Base-by-base conservation (phyloP, 2,888 invertebrate species). In the Cephalotes varians region DNA sequence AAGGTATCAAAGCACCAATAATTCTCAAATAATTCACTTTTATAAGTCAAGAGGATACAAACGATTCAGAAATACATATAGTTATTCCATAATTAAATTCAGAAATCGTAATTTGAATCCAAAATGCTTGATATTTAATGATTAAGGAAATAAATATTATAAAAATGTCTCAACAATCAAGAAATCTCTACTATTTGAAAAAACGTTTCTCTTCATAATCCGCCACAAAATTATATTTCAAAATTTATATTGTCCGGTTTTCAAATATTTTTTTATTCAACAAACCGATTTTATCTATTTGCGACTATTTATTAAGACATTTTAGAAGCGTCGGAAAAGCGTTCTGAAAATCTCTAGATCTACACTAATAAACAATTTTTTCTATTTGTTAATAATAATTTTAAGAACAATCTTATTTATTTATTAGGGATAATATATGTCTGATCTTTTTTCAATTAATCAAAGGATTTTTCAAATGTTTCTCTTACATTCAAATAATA, bases 401-500 rank as follows among this genome's bases (percentile, higher is more conserved):
- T 60, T 62, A 15, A 37, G 0, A 37, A 2, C 15, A 21, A 67
- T 44, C n/a, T 54, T 28, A 31, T n/a, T 31, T 77, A n/a, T n/a
- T n/a, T n/a, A n/a, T 60, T 40, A 12, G 15, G 18, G 3, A 4
- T 10, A 31, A 21, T 47, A 40, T 10, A 18, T 2, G 2, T 37
- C 9, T 31, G 12, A 28, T 9, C 6, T n/a, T 31, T 54, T 54
- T 34, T 54, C 12, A 12, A 31, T 28, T 21, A 44, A 15, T 21
- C 34, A 54, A 10, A 54, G 5, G 5, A 34, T 77, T 40, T n/a
- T n/a, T n/a, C n/a, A n/a, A n/a, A n/a, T n/a, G n/a, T n/a, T n/a
- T n/a, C n/a, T n/a, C n/a, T n/a, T n/a, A n/a, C n/a, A n/a, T 79
- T 69, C 44, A 79, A 79, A 79, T 58, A 71, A 79, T 56, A 44